Conservation (phyloP, 1,140 invertebrate species). For the Apis mellifera region Amel_HAv3.1 CM009941.2:15135501-15136000, state of each 20-base stretch:
- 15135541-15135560: constrained; percentile 58
- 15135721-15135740: neutral
- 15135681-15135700: constrained; percentile 25
- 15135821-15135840: neutral
- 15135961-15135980: constrained; percentile 81
- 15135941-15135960: constrained; percentile 64
- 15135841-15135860: constrained; percentile 1
- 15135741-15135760: neutral
- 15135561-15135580: constrained; percentile 54
- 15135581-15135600: constrained; percentile 50
- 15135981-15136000: constrained; percentile 82
- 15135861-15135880: constrained; percentile 24
- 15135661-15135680: constrained; percentile 33
- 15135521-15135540: constrained; percentile 54
- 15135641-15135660: constrained; percentile 1
- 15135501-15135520: neutral
- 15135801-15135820: neutral
- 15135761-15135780: neutral
- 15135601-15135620: constrained; percentile 27
- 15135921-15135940: constrained; percentile 81
- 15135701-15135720: constrained; percentile 38
- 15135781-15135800: neutral
- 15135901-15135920: constrained; percentile 78
- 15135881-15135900: constrained; percentile 37
- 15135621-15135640: neutral